phyloP scores from a whole-genome alignment of 2,113 vertebrate genomes.

The Plotosus lineatus region DNA sequence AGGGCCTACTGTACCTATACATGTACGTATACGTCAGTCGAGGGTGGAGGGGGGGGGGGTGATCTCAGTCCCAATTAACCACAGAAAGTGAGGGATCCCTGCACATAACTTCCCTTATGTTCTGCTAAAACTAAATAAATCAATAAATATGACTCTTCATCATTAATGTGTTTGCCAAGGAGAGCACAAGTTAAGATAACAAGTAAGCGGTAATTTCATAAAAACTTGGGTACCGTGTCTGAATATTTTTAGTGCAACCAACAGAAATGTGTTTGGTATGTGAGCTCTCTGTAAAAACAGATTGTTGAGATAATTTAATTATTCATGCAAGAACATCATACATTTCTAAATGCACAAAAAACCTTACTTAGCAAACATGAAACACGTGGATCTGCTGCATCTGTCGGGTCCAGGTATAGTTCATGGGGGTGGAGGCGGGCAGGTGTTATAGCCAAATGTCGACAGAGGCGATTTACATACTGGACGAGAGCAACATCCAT shows the following conservation, averaged over 20 bases:
- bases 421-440: slow-evolving; percentile 93
- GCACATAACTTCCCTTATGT: too few relatives aligned
- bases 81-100: too few relatives aligned
- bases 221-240: too few relatives aligned
- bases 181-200: too few relatives aligned
- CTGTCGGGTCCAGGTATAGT: slow-evolving; percentile 88
- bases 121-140: too few relatives aligned
- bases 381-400: slow-evolving; percentile 84
- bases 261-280: not conserved
- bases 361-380: slow-evolving; percentile 83
- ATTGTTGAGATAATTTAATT: not conserved
- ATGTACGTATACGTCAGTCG: too few relatives aligned
- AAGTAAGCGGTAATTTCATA: too few relatives aligned
- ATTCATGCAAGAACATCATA: not conserved
- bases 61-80: too few relatives aligned
- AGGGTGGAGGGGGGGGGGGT: too few relatives aligned
- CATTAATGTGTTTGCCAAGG: too few relatives aligned
- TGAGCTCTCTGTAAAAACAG: not conserved
- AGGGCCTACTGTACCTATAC: too few relatives aligned
- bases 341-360: not conserved
- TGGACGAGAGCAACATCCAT: slow-evolving; percentile 95
- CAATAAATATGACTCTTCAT: too few relatives aligned
- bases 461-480: slow-evolving; percentile 90
- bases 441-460: slow-evolving; percentile 93
- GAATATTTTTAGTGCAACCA: not conserved